These are phyloP conservation scores for Zosterops pallidus DNA, from an alignment of 2,113 vertebrate species.

Conservation along the genomic window DNA sequence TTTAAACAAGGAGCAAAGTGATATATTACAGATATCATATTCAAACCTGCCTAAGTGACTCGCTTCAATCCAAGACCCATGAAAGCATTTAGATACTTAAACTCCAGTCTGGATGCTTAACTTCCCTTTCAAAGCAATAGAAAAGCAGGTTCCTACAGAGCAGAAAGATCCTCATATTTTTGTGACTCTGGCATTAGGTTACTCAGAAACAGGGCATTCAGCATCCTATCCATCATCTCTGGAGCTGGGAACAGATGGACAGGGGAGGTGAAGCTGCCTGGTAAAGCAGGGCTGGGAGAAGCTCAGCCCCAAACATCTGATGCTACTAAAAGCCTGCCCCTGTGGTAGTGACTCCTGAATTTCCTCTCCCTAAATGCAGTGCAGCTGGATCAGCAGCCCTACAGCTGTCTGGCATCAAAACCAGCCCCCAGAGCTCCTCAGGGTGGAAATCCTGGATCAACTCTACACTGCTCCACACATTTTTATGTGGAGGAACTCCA, in stretches of 20 bases:
- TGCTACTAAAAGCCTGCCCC: constrained; percentile 13
- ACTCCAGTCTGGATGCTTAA: not conserved
- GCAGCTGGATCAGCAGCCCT: constrained; percentile 48
- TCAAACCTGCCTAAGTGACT: not conserved
- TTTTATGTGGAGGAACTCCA: not conserved
- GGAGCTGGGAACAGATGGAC: not conserved
- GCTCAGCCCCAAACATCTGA: not conserved
- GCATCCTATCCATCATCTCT: not conserved
- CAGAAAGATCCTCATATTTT: not conserved
- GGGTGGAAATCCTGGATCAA: constrained; percentile 43
- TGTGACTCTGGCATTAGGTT: not conserved
- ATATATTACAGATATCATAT: constrained; percentile 33
- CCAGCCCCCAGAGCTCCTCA: not conserved
- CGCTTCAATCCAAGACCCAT: not conserved
- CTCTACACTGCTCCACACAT: not conserved
- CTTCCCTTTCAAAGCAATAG: not conserved
- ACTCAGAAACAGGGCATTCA: not conserved
- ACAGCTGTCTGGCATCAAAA: constrained; percentile 57
- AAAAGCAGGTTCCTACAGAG: not conserved
- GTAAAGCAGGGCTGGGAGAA: not conserved
- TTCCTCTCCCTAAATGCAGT: constrained; percentile 24
- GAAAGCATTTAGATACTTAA: not conserved
- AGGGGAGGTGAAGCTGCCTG: not conserved
- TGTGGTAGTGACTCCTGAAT: constrained; percentile 15
- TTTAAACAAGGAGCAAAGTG: constrained; percentile 54